A percentile compares a stretch with the other conserved stretches of the same genome.
Evolutionary conservation across 2,888 invertebrate species (phyloP).

Genomic region (Palloptera scutellata): DNA sequence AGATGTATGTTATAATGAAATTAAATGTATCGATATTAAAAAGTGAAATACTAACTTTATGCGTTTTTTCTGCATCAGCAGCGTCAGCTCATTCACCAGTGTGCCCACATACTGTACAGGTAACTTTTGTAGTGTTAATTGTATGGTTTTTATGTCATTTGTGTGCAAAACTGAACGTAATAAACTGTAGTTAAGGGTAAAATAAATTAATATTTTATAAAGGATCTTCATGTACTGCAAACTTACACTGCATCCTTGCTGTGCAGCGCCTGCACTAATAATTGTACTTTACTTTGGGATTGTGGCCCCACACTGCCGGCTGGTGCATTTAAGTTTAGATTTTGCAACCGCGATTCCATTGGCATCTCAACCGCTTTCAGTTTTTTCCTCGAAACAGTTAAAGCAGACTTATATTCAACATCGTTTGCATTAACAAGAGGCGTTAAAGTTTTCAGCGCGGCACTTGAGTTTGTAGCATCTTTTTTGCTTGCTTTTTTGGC

Average conservation of each 20-base stretch:
- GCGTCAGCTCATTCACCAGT: conserved; percentile 76
- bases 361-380: conserved; percentile 65
- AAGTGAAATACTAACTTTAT: conserved; percentile 69
- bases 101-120: conserved; percentile 79
- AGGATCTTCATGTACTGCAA: background rate
- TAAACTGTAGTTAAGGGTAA: conserved; percentile 65
- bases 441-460: conserved; percentile 50
- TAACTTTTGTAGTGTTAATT: conserved; percentile 76
- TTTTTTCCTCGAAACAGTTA: conserved; percentile 52
- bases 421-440: conserved; percentile 51
- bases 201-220: background rate
- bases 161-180: conserved; percentile 76
- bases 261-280: conserved; percentile 84
- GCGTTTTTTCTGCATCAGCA: conserved; percentile 72
- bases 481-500: conserved; percentile 39
- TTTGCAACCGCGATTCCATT: conserved; percentile 83
- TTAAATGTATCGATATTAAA: background rate
- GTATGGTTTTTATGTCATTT: conserved; percentile 73
- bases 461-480: conserved; percentile 36
- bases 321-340: conserved; percentile 71
- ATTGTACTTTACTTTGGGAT: conserved; percentile 78
- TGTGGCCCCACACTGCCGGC: conserved; percentile 64
- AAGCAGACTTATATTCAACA: conserved; percentile 55
- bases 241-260: conserved; percentile 78
- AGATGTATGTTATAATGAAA: no score